These are phyloP conservation scores for Copidosoma floridanum DNA, from an alignment of 1,140 invertebrate genomes.

Conservation along the genomic window DNA sequence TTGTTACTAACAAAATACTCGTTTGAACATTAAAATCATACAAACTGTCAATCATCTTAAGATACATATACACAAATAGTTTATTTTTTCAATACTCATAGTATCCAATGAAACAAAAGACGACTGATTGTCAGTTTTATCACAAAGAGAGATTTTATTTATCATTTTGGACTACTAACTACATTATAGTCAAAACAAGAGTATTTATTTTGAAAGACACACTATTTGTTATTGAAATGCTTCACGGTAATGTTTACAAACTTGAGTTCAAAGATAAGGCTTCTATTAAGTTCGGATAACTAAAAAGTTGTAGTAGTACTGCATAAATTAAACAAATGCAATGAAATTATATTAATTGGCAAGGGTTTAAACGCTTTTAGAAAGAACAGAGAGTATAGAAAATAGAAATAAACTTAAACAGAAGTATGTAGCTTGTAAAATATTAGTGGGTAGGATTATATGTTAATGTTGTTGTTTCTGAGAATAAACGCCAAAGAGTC, in stretches of 20 bases:
- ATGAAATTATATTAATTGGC: conserved; percentile 15
- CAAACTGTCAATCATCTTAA: no score
- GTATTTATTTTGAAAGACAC: conserved; percentile 3
- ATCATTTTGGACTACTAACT: conserved; percentile 12
- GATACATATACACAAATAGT: conserved; percentile 9
- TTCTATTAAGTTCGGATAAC: no score
- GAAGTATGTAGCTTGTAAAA: no score
- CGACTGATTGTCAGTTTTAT: conserved; percentile 28
- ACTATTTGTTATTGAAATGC: background rate
- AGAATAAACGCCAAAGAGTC: conserved; percentile 46
- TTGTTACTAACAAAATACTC: conserved; percentile 17
- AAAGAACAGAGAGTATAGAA: conserved; percentile 14
- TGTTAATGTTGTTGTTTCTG: no score
- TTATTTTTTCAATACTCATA: conserved; percentile 11
- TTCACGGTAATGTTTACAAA: conserved; percentile 5
- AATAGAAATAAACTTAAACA: no score
- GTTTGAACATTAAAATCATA: no score
- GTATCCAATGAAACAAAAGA: conserved; percentile 9
- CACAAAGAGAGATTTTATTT: conserved; percentile 5
- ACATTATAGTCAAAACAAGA: conserved; percentile 7
- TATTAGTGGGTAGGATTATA: conserved; percentile 40
- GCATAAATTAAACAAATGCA: conserved; percentile 10
- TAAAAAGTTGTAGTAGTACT: conserved; percentile 20
- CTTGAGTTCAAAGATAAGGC: no score
- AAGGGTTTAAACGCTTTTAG: conserved; percentile 23